phyloP scores from a whole-genome alignment of 1,140 invertebrate species.

The Rhynchophorus ferrugineus region DNA sequence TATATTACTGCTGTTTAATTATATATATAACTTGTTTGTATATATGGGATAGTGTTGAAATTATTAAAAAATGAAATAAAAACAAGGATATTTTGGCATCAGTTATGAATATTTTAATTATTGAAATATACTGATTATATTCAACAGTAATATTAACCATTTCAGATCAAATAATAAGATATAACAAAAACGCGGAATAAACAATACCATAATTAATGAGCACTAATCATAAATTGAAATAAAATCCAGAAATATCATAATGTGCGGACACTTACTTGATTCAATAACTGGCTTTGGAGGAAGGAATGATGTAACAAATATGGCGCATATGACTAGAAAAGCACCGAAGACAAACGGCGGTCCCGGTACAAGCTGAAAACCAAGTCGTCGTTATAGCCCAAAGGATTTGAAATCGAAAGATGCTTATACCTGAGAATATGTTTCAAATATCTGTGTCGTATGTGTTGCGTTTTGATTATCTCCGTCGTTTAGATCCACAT shows the following conservation, averaged over 20 bases:
- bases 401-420: not conserved
- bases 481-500: conserved; percentile 88
- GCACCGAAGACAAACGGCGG: conserved; percentile 99
- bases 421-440: conserved; percentile 46
- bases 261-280: conserved; percentile 32
- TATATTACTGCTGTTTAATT: too few species aligned
- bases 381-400: conserved; percentile 15
- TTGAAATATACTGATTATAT: too few species aligned
- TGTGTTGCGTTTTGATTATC: conserved; percentile 43
- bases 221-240: too few species aligned
- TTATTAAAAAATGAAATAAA: too few species aligned
- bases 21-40: too few species aligned
- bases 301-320: conserved; percentile 39
- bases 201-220: too few species aligned
- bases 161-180: too few species aligned
- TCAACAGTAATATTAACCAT: too few species aligned
- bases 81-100: too few species aligned
- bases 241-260: conserved; percentile 10
- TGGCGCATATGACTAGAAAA: conserved; percentile 88
- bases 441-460: conserved; percentile 52
- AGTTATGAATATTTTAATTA: too few species aligned
- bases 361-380: conserved; percentile 73
- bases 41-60: too few species aligned
- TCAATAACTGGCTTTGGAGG: conserved; percentile 34
- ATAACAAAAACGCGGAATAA: too few species aligned